Evolutionary conservation across 2,113 vertebrate species (phyloP).

Genomic region (Genyomyrus donnyi): DNA sequence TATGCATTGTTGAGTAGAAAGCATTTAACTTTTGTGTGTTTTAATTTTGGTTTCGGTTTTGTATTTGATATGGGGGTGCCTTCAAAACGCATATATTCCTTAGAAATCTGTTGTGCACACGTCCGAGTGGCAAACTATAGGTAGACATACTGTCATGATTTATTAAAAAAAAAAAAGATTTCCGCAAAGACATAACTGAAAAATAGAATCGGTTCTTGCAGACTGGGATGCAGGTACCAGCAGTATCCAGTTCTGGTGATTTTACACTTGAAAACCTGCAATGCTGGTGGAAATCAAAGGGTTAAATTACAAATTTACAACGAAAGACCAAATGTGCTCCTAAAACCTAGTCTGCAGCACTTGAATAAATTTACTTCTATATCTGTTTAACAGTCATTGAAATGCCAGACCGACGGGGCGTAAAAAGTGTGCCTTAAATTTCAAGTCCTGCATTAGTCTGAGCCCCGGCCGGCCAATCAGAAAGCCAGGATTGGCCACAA

Average conservation of each 20-base stretch:
- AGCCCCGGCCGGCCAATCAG: neutral
- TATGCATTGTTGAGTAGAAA: neutral
- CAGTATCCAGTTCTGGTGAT: neutral
- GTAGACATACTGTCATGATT: neutral
- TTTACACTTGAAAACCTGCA: neutral
- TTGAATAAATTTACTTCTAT: neutral
- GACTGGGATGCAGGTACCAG: neutral
- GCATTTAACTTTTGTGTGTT: neutral
- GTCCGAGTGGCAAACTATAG: neutral
- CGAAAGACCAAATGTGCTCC: neutral
- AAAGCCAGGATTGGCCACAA: neutral
- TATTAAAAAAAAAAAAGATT: neutral
- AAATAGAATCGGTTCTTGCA: neutral
- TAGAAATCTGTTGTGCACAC: neutral
- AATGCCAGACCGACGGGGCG: neutral
- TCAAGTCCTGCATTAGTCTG: neutral
- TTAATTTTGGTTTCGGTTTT: neutral
- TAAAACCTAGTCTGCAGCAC: neutral
- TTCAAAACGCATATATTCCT: neutral
- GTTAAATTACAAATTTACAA: neutral
- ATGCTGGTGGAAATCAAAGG: neutral
- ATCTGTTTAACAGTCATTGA: neutral
- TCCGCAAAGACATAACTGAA: neutral
- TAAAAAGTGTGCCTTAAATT: neutral
- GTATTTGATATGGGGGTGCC: neutral